These are phyloP conservation scores for Encarsia formosa DNA, from an alignment of 2,888 invertebrate species.

Conservation along the genomic window DNA sequence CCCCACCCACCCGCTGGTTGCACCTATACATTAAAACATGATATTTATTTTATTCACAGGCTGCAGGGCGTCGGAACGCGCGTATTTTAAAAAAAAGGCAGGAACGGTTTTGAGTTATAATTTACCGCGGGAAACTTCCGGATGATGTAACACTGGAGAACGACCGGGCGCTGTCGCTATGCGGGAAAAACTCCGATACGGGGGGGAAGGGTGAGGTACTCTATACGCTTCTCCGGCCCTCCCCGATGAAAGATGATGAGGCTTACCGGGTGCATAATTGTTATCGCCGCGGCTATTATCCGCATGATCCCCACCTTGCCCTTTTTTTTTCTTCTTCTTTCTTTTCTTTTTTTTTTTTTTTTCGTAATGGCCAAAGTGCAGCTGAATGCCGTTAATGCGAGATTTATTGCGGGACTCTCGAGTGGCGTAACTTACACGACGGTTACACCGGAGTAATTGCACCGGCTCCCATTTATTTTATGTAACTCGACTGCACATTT, in stretches of 20 bases:
- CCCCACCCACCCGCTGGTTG: no score
- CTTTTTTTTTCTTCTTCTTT: not conserved
- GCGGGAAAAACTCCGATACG: not conserved
- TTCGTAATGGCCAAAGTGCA: not conserved
- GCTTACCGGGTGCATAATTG: constrained; percentile 9
- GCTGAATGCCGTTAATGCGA: not conserved
- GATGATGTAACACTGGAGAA: constrained; percentile 26
- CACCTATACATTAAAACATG: no score
- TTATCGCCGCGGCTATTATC: constrained; percentile 11
- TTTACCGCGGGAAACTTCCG: constrained; percentile 24
- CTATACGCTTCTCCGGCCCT: not conserved
- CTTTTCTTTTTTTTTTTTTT: not conserved
- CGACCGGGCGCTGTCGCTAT: constrained; percentile 6
- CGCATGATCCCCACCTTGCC: no score
- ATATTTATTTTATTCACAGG: no score
- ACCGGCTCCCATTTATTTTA: no score
- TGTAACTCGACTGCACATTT: no score
- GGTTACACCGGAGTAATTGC: no score
- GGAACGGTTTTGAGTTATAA: no score
- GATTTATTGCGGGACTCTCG: not conserved
- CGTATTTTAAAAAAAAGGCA: no score
- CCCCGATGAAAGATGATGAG: not conserved
- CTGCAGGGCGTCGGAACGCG: not conserved
- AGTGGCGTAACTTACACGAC: no score
- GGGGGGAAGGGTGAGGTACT: not conserved